Conservation (phyloP, 2,113 vertebrate genomes). For the Lampris megalopsis region DNA sequence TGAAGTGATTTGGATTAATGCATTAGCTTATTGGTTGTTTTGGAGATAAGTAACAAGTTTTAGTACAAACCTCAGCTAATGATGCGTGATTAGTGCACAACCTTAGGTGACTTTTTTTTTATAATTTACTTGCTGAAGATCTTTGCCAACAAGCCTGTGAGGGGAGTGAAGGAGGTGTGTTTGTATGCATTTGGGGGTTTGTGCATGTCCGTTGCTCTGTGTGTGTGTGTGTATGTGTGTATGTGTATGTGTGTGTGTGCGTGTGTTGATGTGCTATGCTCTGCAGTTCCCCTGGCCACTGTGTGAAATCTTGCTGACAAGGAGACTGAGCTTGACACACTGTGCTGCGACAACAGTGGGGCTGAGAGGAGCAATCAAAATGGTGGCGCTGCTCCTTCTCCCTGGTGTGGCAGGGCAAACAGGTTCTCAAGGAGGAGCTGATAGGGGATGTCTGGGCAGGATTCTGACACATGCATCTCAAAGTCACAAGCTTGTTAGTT, state of each 20-base stretch:
- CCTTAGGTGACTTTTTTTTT: constrained; percentile 43
- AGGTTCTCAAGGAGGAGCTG: constrained; percentile 79
- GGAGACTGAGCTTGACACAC: constrained; percentile 80
- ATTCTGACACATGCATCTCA: constrained; percentile 65
- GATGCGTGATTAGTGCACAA: background rate
- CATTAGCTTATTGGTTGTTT: background rate
- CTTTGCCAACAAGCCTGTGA: constrained; percentile 54
- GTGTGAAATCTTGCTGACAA: constrained; percentile 86
- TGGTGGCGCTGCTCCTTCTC: constrained; percentile 82
- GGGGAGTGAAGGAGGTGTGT: constrained; percentile 42
- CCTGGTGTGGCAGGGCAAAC: constrained; percentile 78
- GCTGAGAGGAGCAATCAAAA: constrained; percentile 84
- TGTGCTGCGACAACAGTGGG: constrained; percentile 81
- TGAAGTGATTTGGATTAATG: constrained; percentile 20
- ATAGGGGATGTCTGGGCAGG: constrained; percentile 52
- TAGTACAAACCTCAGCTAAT: background rate
- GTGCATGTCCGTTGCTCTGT: background rate
- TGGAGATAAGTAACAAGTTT: constrained; percentile 1
- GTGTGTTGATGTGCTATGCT: constrained; percentile 60
- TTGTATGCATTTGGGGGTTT: constrained; percentile 34
- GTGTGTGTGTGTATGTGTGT: constrained; percentile 20
- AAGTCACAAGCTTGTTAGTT: constrained; percentile 41
- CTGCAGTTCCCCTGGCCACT: constrained; percentile 79
- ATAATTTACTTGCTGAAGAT: constrained; percentile 50
- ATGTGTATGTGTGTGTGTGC: constrained; percentile 33